phyloP scores from a whole-genome alignment of 1,140 invertebrate genomes.

The Nomia melanderi region DNA sequence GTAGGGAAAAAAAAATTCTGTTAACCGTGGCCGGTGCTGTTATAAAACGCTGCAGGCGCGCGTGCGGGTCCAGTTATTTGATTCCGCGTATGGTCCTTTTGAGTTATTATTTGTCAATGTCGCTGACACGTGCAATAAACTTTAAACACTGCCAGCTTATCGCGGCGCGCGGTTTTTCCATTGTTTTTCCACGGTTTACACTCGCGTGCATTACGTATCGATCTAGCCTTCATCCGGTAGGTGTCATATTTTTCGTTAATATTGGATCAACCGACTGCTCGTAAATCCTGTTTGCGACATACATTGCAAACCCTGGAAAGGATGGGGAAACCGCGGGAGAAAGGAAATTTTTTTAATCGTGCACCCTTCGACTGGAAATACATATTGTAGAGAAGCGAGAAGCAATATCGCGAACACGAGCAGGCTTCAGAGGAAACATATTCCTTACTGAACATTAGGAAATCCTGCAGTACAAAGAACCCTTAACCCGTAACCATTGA shows the following conservation, averaged over 20 bases:
- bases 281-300: not conserved
- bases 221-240: constrained; percentile 19
- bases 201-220: constrained; percentile 5
- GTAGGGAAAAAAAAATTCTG: not conserved
- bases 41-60: not conserved
- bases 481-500: too few species aligned
- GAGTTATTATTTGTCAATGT: constrained; percentile 37
- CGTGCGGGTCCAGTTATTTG: not conserved
- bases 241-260: constrained; percentile 35
- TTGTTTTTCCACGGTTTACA: constrained; percentile 35
- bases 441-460: too few species aligned
- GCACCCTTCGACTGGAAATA: not conserved
- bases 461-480: too few species aligned
- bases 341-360: not conserved
- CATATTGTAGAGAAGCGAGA: not conserved
- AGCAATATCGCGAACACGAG: too few species aligned
- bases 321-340: not conserved
- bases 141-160: constrained; percentile 39
- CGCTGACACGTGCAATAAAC: constrained; percentile 28
- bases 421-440: too few species aligned
- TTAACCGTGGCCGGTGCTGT: not conserved
- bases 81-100: constrained; percentile 12
- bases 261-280: constrained; percentile 17
- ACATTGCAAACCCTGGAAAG: not conserved
- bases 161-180: constrained; percentile 15